Base-by-base conservation (phyloP, 2,113 vertebrate species). In the Caranx ignobilis region DNA sequence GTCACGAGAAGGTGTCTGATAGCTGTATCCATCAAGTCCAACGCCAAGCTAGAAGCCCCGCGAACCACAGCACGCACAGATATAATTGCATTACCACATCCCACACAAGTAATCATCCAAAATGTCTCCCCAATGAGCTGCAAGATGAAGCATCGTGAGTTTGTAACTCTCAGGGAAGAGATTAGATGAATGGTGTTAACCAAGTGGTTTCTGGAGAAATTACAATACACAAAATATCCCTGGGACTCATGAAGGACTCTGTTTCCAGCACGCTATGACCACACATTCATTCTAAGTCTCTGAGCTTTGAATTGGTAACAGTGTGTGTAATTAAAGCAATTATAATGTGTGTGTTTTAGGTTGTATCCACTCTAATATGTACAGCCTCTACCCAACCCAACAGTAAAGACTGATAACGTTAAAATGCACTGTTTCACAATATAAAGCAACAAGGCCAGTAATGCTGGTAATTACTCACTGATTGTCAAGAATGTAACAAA, bases 11-110 rank as follows among this genome's bases (percentile, higher is more conserved):
- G 72, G n/a, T 61, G 77, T 79, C 77, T 75, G 64, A 62, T 60
- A 65, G 66, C 75, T 71, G 16, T 39, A 77, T 83, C 81, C 81
- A 82, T 88, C 86, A 79, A 71, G 69, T 76, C 55, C 81, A 82
- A 83, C 79, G 79, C 82, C 21, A 54, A 70, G 65, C 56, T n/a
- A 41, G 39, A 35, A 55, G 56, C 87, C 61, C 71, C 52, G 37
- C 77, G 71, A 77, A 69, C 21, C 45, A 56, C 39, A 13, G 57
- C 45, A 32, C 47, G 69, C 62, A 1, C 34, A 82, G 62, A 55
- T 63, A 59, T 79, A 87, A 90, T 85, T 86, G 82, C 70, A 87
- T 87, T 79, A 81, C 76, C 41, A 32, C 72, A 65, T 80, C 81
- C 80, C 84, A 84, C 82, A 70, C 86, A 74, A 76, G 67, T 70